These are phyloP conservation scores for Theristicus caerulescens DNA, from an alignment of 2,113 vertebrate genomes.

Conservation along the genomic window DNA sequence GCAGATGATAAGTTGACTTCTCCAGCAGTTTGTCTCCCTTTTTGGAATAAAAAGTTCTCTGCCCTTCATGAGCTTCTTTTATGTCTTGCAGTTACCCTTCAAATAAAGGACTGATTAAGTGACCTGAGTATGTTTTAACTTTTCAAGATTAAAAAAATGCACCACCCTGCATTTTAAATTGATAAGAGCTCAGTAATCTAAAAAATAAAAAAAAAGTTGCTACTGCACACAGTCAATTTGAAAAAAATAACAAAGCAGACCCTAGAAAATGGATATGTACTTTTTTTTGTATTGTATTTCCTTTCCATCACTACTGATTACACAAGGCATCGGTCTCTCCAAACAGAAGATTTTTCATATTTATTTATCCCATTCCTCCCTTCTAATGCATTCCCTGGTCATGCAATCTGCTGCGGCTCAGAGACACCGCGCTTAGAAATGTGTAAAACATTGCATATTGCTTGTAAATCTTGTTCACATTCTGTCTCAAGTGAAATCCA, in stretches of 20 bases:
- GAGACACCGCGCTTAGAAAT: background rate
- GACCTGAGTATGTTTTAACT: background rate
- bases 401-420: rapidly evolving
- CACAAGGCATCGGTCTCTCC: background rate
- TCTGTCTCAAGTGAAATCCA: background rate
- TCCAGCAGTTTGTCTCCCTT: background rate
- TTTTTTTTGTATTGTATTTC: background rate
- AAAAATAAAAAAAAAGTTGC: background rate
- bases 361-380: conserved; percentile 13
- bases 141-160: background rate
- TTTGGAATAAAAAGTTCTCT: background rate
- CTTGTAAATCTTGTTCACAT: background rate
- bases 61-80: background rate
- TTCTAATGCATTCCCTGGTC: background rate
- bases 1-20: conserved; percentile 9
- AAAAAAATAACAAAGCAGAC: background rate
- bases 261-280: background rate
- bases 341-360: conserved; percentile 10
- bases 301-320: conserved; percentile 35
- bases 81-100: background rate
- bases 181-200: background rate
- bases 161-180: background rate
- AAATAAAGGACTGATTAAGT: background rate
- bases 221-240: background rate
- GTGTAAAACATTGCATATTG: background rate